Evolutionary conservation across 2,113 vertebrate genomes (phyloP).

Genomic region (Rattus rattus): DNA sequence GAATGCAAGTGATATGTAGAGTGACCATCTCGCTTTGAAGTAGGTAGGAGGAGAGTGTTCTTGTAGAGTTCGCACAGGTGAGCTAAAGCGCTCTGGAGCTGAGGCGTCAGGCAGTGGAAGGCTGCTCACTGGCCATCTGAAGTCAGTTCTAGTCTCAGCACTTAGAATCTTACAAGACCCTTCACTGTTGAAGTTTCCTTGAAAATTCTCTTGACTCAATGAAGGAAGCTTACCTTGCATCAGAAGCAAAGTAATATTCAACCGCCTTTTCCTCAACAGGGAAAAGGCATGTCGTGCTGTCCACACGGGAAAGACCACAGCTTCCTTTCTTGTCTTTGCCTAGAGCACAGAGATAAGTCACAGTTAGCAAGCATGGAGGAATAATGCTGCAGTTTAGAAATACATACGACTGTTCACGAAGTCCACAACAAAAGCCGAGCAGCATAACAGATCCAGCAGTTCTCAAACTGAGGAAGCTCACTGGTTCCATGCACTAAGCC

Average conservation of each 20-base stretch:
- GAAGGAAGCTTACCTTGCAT: slow-evolving; percentile 91
- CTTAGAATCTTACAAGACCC: neutral
- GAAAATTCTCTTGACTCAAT: slow-evolving; percentile 50
- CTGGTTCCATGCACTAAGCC: slow-evolving; percentile 74
- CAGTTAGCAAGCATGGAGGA: neutral
- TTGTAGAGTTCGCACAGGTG: no score
- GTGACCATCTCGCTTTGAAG: neutral
- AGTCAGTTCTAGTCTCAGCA: neutral
- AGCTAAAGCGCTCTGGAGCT: neutral
- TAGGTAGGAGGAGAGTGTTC: neutral
- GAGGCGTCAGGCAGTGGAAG: neutral
- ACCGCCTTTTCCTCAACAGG: slow-evolving; percentile 97
- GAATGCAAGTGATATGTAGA: neutral
- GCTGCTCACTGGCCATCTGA: neutral
- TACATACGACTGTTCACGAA: neutral
- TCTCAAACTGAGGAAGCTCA: slow-evolving; percentile 43
- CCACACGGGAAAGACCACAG: slow-evolving; percentile 91
- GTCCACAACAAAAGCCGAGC: slow-evolving; percentile 71
- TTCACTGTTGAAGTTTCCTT: slow-evolving; percentile 25
- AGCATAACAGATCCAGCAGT: slow-evolving; percentile 81
- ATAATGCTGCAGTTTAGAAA: neutral
- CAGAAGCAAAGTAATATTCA: slow-evolving; percentile 99
- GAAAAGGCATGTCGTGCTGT: slow-evolving; percentile 97
- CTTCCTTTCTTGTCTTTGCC: slow-evolving; percentile 95
- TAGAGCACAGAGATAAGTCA: slow-evolving; percentile 69